Base-by-base conservation (phyloP, 2,113 vertebrate species). In the Manacus vitellinus region DNA sequence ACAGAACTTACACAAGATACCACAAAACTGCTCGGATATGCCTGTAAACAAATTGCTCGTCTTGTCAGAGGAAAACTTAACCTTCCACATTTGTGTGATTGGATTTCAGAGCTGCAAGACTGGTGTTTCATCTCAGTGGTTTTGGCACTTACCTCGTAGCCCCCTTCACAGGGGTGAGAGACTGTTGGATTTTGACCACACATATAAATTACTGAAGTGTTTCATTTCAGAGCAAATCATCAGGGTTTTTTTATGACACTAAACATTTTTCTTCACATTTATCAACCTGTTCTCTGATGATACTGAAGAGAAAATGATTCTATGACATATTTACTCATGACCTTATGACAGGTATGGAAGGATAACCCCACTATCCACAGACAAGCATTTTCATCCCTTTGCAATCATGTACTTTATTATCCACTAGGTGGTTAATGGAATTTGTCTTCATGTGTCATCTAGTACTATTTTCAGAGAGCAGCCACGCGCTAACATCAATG, bases 351-450 rank as follows among this genome's bases (percentile, higher is more conserved):
- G 6, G 30, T 59, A 73, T 10, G 22, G 35, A 85, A 86, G 31
- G 20, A 82, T 44, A 66, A 87, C 61, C 46, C 56, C 56, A 52
- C 78, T 81, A 67, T 9, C 65, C 23, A 81, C 25, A 80, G 72
- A 63, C 18, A 79, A 65, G 46, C 14, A 56, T 81, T 86, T 95
- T 71, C 76, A 91, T 87, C 83, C 63, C 59, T 89, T 86, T 39
- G 47, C 68, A 86, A 77, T 59, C 63, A 95, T 58, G 85, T 56
- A 25, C 52, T 86, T 84, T 47, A 80, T 67, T 39, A 71, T 95
- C 89, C 73, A 81, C 47, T 61, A 81, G 80, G 73, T 80, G 33
- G 72, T 67, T 86, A 95, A 95, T 81, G 65, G 68, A 89, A 91
- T 92, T 92, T 76, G 7, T 80, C 59, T 88, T 91, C 59, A 43